Evolutionary conservation across 2,888 invertebrate species (phyloP).

Genomic region (Drosophila nigritarsus): DNA sequence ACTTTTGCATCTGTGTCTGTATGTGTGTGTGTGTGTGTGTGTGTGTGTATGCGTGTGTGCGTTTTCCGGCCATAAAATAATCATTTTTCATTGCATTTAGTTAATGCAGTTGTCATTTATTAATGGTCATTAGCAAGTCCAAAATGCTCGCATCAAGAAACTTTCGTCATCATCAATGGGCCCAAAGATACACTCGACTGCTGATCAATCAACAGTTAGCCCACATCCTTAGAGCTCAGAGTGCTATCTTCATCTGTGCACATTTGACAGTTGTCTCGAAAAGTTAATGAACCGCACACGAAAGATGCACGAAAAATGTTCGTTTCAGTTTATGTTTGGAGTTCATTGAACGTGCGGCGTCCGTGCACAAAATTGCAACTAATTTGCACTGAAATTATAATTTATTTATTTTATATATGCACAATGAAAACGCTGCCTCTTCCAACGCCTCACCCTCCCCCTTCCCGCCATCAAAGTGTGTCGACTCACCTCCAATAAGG

Average conservation of each 20-base stretch:
- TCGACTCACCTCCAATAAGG: conserved; percentile 9
- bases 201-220: conserved; percentile 75
- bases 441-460: neutral
- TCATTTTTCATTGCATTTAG: conserved; percentile 76
- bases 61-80: conserved; percentile 69
- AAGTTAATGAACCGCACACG: conserved; percentile 64
- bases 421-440: neutral
- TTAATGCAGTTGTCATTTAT: conserved; percentile 75
- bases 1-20: conserved; percentile 32
- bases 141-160: conserved; percentile 29
- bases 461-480: neutral
- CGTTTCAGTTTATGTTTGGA: neutral
- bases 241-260: conserved; percentile 38
- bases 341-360: conserved; percentile 70
- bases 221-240: conserved; percentile 38
- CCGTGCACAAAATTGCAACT: conserved; percentile 75
- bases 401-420: conserved; percentile 59
- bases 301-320: neutral
- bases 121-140: conserved; percentile 69
- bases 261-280: conserved; percentile 70
- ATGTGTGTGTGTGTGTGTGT: conserved; percentile 11
- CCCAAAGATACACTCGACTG: conserved; percentile 51
- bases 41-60: conserved; percentile 12
- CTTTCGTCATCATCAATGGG: conserved; percentile 39
- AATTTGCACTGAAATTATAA: conserved; percentile 73